Evolutionary conservation across 2,797 vertebrate species (phyloP), one percentile per base, ranked within the genome.

Genomic region (Enteromius mattozi): DNA sequence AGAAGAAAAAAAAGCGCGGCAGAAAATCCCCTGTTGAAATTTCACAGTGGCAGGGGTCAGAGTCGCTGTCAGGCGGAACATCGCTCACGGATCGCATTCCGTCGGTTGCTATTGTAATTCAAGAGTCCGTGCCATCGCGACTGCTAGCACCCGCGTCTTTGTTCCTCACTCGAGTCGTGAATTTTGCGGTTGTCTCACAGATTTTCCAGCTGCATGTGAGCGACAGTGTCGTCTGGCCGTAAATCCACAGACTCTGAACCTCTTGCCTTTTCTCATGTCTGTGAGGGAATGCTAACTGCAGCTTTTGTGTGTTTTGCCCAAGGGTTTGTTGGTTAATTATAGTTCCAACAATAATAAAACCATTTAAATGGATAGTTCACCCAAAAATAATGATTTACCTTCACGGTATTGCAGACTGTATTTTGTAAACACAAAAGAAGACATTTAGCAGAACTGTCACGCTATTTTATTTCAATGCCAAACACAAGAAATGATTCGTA

Each of bases 61-160:
- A 82, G 86, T 69, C 85, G 89, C 86, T 86, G 65, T 79, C 84
- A 80, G 89, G 82, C 87, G 86, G 89, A 92, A 91, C 92, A 91
- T 93, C 86, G 84, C 88, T 92, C 92, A 86, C 76, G 93, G 92
- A 86, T 92, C 86, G 89, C 92, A 94, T 95, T 94, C 93, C 93
- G 35, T 51, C 88, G 77, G 84, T 56, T 76, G 89, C 79, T 24
- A 16, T 68, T 81, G 90, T 93, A 92, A 94, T 89, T 91, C 87
- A 89, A 90, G 91, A 92, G 91, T 93, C 90, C 77, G 85, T 79
- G 88, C 75, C 87, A 42, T 87, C 90, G 78, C 65, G 85, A 30
- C 59, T 7, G 88, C 90, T 88, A 87, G 92, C 90, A 9, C 51
- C 37, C 42, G 69, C 8, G 24, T 40, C 80, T 84, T 74, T 90